Conservation (phyloP, 2,113 vertebrate genomes). For the Lophotis ruficrista region DNA sequence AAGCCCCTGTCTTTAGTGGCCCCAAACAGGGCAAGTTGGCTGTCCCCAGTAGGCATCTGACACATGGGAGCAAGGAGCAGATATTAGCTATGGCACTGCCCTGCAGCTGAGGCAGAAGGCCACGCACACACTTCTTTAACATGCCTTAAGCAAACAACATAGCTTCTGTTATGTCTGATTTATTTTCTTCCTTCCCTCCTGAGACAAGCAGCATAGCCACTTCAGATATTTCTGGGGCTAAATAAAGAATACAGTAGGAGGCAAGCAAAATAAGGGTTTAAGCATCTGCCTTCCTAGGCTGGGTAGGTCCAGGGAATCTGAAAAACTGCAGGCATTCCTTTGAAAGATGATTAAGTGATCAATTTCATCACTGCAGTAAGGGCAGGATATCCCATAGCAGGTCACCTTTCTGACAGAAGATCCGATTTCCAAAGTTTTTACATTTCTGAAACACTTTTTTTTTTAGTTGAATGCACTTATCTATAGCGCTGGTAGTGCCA, state of each 20-base stretch:
- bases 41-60: neutral
- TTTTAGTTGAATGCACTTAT: neutral
- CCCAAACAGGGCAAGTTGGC: neutral
- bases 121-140: neutral
- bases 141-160: neutral
- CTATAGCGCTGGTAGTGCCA: neutral
- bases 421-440: neutral
- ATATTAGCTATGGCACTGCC: neutral
- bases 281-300: neutral
- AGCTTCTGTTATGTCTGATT: conserved; percentile 24
- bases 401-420: neutral
- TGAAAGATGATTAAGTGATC: neutral
- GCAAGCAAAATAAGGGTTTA: neutral
- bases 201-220: conserved; percentile 20
- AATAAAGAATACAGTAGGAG: neutral
- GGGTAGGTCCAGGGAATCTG: neutral
- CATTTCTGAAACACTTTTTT: neutral
- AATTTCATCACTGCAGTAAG: neutral
- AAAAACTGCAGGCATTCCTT: neutral
- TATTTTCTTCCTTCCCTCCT: conserved; percentile 46
- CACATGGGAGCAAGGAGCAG: neutral
- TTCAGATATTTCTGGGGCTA: conserved; percentile 22
- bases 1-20: neutral
- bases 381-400: neutral
- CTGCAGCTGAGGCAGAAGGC: neutral